Evolutionary conservation across 1,140 invertebrate genomes (phyloP).

Genomic region (Philotrypesis tridentata): DNA sequence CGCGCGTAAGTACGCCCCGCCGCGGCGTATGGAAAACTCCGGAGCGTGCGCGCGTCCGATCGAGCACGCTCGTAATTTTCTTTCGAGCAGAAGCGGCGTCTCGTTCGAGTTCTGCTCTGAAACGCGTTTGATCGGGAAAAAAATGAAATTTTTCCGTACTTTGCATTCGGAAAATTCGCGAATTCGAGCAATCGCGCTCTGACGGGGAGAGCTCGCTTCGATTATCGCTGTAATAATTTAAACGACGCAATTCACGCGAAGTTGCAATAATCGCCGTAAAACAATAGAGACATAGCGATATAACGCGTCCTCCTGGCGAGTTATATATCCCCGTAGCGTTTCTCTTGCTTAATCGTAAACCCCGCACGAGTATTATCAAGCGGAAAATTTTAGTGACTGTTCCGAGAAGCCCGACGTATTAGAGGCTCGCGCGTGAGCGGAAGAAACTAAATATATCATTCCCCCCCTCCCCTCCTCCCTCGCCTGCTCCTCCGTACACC

Average conservation of each 20-base stretch:
- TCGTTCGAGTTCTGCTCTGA: not conserved
- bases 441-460: not conserved
- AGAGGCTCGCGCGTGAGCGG: not conserved
- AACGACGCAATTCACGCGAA: too few species aligned
- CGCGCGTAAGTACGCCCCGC: not conserved
- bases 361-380: not conserved
- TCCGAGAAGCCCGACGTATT: not conserved
- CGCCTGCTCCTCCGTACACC: not conserved
- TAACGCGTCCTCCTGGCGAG: too few species aligned
- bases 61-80: not conserved
- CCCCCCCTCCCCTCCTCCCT: too few species aligned
- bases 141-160: too few species aligned
- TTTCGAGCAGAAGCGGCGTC: not conserved
- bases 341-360: too few species aligned
- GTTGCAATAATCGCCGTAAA: too few species aligned
- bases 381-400: not conserved
- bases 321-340: too few species aligned
- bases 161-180: too few species aligned
- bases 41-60: not conserved
- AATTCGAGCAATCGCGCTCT: too few species aligned
- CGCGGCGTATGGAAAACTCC: not conserved
- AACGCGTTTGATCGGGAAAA: too few species aligned
- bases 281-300: not conserved
- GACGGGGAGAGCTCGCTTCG: too few species aligned
- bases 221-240: too few species aligned